phyloP scores from a whole-genome alignment of 2,113 vertebrate species.

The Tricholaema leucomelas region DNA sequence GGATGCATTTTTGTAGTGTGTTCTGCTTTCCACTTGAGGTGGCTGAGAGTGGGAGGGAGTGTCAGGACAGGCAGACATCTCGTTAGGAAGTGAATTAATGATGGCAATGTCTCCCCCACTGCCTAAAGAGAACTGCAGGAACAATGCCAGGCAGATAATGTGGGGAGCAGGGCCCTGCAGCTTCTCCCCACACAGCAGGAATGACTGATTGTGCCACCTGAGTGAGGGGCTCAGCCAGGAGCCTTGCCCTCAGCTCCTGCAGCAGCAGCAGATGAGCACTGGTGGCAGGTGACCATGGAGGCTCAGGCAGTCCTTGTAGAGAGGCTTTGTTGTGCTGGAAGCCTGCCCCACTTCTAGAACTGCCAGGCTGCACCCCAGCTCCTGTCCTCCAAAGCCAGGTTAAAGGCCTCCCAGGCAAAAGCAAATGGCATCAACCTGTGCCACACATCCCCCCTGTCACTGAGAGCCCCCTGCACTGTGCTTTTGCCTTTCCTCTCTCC shows the following conservation, averaged over 20 bases:
- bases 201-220: not conserved
- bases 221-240: not conserved
- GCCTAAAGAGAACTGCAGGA: not conserved
- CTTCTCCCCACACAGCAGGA: not conserved
- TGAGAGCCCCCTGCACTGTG: no score
- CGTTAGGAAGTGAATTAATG: constrained; percentile 9
- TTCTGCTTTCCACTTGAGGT: constrained; percentile 9
- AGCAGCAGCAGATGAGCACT: not conserved
- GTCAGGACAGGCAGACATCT: constrained; percentile 40
- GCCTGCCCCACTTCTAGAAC: not conserved
- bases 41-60: constrained; percentile 44
- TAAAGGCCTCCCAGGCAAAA: not conserved
- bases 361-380: not conserved
- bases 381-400: not conserved
- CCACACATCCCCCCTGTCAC: fast-evolving
- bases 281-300: not conserved
- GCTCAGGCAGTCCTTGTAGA: not conserved
- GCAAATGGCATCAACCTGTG: not conserved
- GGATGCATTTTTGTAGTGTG: not conserved
- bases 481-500: no score
- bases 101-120: not conserved
- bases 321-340: not conserved
- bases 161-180: not conserved
- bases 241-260: not conserved
- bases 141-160: not conserved